Evolutionary conservation across 2,797 vertebrate species (phyloP), one percentile per base, ranked within the genome.

Genomic region (Sebastiscus tertius): DNA sequence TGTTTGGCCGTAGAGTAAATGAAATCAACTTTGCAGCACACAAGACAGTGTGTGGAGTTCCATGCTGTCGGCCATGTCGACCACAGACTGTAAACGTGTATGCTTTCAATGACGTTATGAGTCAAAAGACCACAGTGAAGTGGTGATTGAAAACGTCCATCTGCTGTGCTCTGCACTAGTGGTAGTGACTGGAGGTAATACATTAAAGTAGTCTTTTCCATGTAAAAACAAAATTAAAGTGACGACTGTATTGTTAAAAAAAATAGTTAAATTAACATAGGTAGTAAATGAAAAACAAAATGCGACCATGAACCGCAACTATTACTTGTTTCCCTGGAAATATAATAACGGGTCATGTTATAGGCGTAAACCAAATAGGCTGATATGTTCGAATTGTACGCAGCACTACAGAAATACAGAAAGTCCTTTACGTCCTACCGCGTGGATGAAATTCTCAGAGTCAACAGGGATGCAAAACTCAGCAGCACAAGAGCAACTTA

Each of bases 1-100:
- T 93, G 91, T 93, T 92, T 91, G 77, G 70, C 64, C 20, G 1
- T 27, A 55, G 72, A 85, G 78, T 91, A 90, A 91, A 90, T 90
- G 80, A 90, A 91, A 89, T 87, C 89, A 83, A 62, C 69, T 80
- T 80, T 18, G 18, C 81, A 81, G 79, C 72, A 77, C 75, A 36
- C 54, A 59, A 46, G 72, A 85, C 73, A 49, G 72, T 18, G 80
- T 75, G 87, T 67, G 78, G 73, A 80, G 83, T 66, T 85, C 69
- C 42, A 76, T 82, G 83, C 73, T 65, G 85, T 65, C 22, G 22
- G 39, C 58, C 71, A 0, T 6, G 13, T 2, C 12, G 36, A 55
- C 87, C 87, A 58, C 88, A 84, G 79, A 80, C 80, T 85, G 80
- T 89, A 91, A 90, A 91, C 83, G 61, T 8, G 46, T 36, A 6